Base-by-base conservation (phyloP, 2,797 vertebrate species). In the Cyprinella venusta region DNA sequence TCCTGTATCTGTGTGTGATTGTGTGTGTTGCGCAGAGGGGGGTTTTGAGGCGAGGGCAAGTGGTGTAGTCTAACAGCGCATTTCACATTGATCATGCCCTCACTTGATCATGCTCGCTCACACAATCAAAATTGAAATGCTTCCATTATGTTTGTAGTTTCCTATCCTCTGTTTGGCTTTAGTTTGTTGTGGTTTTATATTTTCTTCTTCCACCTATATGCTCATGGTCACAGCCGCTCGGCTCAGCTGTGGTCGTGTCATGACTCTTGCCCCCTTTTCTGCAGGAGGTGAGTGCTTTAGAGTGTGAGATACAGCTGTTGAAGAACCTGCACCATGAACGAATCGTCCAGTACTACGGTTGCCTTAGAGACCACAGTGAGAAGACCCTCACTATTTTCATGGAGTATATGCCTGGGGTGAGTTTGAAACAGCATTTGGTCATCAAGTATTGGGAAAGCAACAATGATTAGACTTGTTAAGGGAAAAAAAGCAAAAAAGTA, bases 381-480 rank as follows among this genome's bases (percentile, higher is more conserved):
- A 98, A 96, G 92, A 99, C 96, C 3, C 95, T 99, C 87, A 97
- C 97, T 64, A 99, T 99, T 90, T 99, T 99, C 90, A 99, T 99
- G 98, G 98, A 99, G 93, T 99, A 97, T 92, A 99, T 99, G 98
- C 98, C 98, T 0, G 97, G 98, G 94, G 97, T 98, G 90, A 91
- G 96, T 83, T n/a, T 70, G 4, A 8, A 15, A 64, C 12, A 59
- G 67, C 13, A 71, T 26, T 45, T 18, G 8, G 24, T 42, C n/a
- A 26, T n/a, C 52, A 70, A 70, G 9, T 30, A 6, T 21, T 71
- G 13, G 18, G 33, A 61, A 76, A 42, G 8, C 36, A 61, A 42
- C 12, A 7, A 54, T 33, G 15, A 56, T 40, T 54, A 42, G n/a
- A 7, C 5, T 54, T n/a, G 18, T 61, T 24, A 6, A 45, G 21